phyloP scores from a whole-genome alignment of 1,140 invertebrate genomes.

The Ylistrum balloti region DNA sequence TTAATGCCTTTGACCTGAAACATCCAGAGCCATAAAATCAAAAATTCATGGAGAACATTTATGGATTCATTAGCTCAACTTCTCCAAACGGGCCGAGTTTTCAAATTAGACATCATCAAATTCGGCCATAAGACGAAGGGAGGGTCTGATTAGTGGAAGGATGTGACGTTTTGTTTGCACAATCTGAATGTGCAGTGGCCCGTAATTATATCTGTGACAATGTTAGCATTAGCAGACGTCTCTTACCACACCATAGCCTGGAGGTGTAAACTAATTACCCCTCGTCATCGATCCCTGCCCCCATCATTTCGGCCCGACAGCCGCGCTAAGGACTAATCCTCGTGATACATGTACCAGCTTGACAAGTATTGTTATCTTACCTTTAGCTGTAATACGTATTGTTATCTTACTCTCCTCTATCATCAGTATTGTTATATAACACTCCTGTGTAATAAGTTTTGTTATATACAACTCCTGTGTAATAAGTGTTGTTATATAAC shows the following conservation, averaged over 20 bases:
- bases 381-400: not conserved
- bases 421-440: too few relatives aligned
- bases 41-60: constrained; percentile 39
- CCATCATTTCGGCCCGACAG: not conserved
- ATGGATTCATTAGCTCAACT: constrained; percentile 14
- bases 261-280: constrained; percentile 38
- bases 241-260: not conserved
- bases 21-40: constrained; percentile 18
- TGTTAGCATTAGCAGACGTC: constrained; percentile 38
- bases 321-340: not conserved
- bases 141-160: not conserved
- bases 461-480: too few relatives aligned
- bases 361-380: not conserved
- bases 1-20: constrained; percentile 26
- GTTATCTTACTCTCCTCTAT: too few relatives aligned
- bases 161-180: constrained; percentile 27
- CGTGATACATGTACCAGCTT: not conserved
- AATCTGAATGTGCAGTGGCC: constrained; percentile 24
- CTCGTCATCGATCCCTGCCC: not conserved
- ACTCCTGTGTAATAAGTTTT: too few relatives aligned
- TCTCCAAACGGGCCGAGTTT: not conserved
- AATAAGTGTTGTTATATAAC: too few relatives aligned
- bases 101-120: constrained; percentile 35
- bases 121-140: constrained; percentile 16
- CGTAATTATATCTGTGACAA: constrained; percentile 35